Evolutionary conservation across 2,888 invertebrate species (phyloP), one percentile per base, ranked within the genome.

Genomic region (Meandrusa payeni): DNA sequence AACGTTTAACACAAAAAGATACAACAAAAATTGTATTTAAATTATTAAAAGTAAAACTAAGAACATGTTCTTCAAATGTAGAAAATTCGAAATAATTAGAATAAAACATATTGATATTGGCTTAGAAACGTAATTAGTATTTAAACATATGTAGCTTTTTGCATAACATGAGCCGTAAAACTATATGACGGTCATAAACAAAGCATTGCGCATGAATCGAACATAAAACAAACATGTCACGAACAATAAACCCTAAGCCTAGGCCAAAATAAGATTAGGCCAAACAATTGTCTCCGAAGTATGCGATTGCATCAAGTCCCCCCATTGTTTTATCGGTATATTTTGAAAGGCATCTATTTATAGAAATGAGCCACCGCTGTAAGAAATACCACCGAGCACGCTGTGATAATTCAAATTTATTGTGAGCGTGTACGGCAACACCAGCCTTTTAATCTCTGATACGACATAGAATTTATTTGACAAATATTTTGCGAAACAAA

Each of bases 281-380:
- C 22, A 44, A 39, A 39, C 44, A 39, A 44, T 48, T 48, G 48
- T 48, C 40, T 36, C 48, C 40, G 28, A 32, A 33, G 28, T 23
- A 23, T 20, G 27, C 38, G 44, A 44, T 44, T 44, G 44, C 44
- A 44, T 39, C 38, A 39, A 39, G 39, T 43, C 39, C 40, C 41
- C 42, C 46, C 46, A 48, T 40, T 48, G 39, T 37, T 41, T 46
- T 49, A 46, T 46, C 33, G 37, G 33, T 34, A 43, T 41, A 54
- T 54, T 52, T 50, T 45, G 50, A 54, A 54, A 52, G 48, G 48
- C 42, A 39, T 47, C 50, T 53, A 57, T 54, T 54, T 54, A 55
- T 50, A 54, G 51, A 47, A 52, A 48, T 48, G 49, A 51, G 47
- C 46, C 47, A 41, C 40, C 40, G 41, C 50, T 45, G 40, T 48